Base-by-base conservation (phyloP, 2,797 vertebrate species). In the Hyperoplus immaculatus region DNA sequence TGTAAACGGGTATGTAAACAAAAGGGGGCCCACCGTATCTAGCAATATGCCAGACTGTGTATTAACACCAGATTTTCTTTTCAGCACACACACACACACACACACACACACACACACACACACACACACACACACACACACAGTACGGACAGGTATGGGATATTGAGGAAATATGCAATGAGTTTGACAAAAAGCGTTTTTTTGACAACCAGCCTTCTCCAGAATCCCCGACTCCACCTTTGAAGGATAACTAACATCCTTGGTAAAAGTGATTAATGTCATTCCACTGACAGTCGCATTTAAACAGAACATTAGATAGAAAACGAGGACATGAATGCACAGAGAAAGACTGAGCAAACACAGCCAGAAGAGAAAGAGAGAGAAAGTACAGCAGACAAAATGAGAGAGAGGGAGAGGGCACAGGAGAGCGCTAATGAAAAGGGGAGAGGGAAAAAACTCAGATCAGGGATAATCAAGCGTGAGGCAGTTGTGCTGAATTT, bases 381-480 rank as follows among this genome's bases (percentile, higher is more conserved):
- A 70, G 41, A 78, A 78, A 82, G 68, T 54, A 66, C 87, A 87
- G 72, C 43, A 86, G 85, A 84, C 74, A 61, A 77, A 91, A 80
- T 76, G 79, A 85, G 78, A 85, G 47, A 29, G 29, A 29, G 29
- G 29, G 29, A 29, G 29, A 29, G 57, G 75, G 63, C 73, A 72
- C 69, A 86, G 68, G 29, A 63, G 79, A 66, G 76, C 71, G 54
- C 75, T 72, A 4, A 82, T 64, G 76, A 69, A 81, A 81, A 71
- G 69, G 39, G 61, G 63, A 83, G 83, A 82, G 80, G 13, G 54
- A 84, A 85, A 88, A 78, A 88, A 78, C 77, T 83, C 88, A 82
- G 87, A 92, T 92, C 79, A 75, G 81, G 81, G 83, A 86, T 92
- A 94, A 94, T 92, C 93, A 94, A 90, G 93, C 91, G 54, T 91